phyloP scores from a whole-genome alignment of 2,113 vertebrate species.

The Rhinolophus ferrumequinum region DNA sequence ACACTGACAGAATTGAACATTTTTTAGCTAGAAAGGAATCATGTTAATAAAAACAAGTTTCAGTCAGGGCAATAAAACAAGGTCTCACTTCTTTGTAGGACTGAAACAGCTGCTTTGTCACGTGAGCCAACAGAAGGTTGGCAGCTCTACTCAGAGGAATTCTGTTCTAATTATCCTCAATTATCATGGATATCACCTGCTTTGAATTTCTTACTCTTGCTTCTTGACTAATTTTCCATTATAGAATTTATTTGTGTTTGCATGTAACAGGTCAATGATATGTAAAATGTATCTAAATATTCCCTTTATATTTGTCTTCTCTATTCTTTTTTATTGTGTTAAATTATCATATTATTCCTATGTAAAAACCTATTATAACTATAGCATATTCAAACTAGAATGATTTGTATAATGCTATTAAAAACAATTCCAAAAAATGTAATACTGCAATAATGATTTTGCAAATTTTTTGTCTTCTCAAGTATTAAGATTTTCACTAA shows the following conservation, averaged over 20 bases:
- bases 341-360: neutral
- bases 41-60: constrained; percentile 50
- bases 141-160: neutral
- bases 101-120: constrained; percentile 59
- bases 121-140: neutral
- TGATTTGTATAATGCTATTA: neutral
- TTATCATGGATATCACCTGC: constrained; percentile 66
- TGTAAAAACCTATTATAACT: neutral
- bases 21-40: neutral
- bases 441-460: neutral
- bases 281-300: constrained; percentile 1
- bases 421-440: neutral
- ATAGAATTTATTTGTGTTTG: neutral
- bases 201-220: constrained; percentile 54
- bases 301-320: neutral
- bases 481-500: constrained; percentile 29
- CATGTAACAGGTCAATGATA: neutral
- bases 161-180: constrained; percentile 65
- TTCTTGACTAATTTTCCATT: constrained; percentile 62
- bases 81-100: neutral
- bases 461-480: neutral
- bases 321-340: neutral
- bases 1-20: neutral
- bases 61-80: neutral
- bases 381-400: neutral